phyloP scores from a whole-genome alignment of 1,140 invertebrate genomes.

The Phenacoccus solenopsis region DNA sequence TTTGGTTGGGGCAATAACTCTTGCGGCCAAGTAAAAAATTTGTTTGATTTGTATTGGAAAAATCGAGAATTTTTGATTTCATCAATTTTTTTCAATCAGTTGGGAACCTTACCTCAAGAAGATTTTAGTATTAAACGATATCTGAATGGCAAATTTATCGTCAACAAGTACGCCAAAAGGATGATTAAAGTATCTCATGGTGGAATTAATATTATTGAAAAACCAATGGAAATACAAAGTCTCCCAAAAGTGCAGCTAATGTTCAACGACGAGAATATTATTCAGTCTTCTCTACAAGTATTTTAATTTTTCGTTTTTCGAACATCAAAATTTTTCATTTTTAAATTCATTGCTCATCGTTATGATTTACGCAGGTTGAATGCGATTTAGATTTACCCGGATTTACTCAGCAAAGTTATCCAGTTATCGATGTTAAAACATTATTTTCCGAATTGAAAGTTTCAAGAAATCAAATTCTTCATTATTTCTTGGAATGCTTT shows the following conservation, averaged over 20 bases:
- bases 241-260: neutral
- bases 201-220: neutral
- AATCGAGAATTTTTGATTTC: neutral
- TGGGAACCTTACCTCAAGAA: constrained; percentile 4
- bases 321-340: neutral
- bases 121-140: constrained; percentile 1
- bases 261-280: neutral
- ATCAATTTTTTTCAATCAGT: neutral
- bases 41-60: neutral
- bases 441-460: neutral
- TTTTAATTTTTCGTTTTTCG: neutral
- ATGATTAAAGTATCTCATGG: neutral
- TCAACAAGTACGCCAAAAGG: constrained; percentile 6
- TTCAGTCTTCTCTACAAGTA: neutral
- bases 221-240: neutral
- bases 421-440: neutral
- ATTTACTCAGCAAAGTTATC: neutral
- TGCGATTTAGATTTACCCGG: constrained; percentile 4
- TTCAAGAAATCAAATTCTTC: neutral
- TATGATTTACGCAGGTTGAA: neutral
- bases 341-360: neutral
- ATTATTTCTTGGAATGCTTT: neutral
- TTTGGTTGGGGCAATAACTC: constrained; percentile 52
- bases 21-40: constrained; percentile 38
- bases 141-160: neutral